A percentile compares a stretch with the other conserved stretches of the same genome.
These are phyloP conservation scores for Dione vanillae DNA, from an alignment of 2,888 invertebrate genomes.

Conservation along the genomic window DNA sequence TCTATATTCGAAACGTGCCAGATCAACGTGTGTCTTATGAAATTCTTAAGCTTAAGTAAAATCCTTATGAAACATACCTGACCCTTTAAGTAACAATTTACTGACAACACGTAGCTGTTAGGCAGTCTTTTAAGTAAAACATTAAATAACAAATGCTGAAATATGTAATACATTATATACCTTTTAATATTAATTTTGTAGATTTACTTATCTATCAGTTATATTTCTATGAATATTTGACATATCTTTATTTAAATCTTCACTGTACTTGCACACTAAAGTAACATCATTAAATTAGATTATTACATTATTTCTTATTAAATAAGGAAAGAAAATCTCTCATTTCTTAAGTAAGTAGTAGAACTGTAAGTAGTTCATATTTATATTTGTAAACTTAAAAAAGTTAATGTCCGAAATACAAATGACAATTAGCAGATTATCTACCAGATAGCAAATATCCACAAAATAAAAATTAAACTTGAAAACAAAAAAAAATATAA, in stretches of 20 bases:
- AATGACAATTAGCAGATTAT: not conserved
- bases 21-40: slow-evolving; percentile 31
- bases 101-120: slow-evolving; percentile 20
- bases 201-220: too few relatives aligned
- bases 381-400: too few relatives aligned
- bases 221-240: too few relatives aligned
- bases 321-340: too few relatives aligned
- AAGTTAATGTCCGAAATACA: not conserved
- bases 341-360: too few relatives aligned
- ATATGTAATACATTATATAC: too few relatives aligned
- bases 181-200: too few relatives aligned
- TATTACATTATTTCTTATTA: too few relatives aligned
- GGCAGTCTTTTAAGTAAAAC: not conserved
- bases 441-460: not conserved
- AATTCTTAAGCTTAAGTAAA: slow-evolving; percentile 26
- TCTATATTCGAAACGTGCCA: slow-evolving; percentile 30
- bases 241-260: too few relatives aligned
- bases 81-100: slow-evolving; percentile 13
- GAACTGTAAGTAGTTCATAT: too few relatives aligned
- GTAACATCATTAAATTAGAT: too few relatives aligned
- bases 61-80: slow-evolving; percentile 7
- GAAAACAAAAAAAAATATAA: not conserved
- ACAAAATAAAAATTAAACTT: not conserved
- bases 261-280: too few relatives aligned
- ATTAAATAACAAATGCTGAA: not conserved